A percentile compares a stretch with the other conserved stretches of the same genome.
phyloP scores from a whole-genome alignment of 2,113 vertebrate species.

The Pomatostomus ruficeps region DNA sequence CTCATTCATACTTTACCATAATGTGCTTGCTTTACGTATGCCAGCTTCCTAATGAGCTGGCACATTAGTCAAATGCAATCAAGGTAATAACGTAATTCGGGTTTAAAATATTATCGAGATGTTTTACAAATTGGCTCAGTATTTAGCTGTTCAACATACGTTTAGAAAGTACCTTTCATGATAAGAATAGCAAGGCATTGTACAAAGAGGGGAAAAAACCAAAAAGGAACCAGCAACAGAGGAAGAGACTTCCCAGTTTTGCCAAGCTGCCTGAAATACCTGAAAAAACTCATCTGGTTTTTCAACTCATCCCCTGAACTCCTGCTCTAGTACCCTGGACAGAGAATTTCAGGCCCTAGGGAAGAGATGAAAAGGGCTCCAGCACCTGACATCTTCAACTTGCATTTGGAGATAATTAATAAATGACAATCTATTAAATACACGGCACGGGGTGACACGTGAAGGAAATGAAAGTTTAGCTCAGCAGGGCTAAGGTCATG shows the following conservation, averaged over 20 bases:
- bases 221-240: not conserved
- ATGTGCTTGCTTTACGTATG: not conserved
- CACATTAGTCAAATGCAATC: slow-evolving; percentile 50
- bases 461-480: slow-evolving; percentile 16
- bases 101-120: slow-evolving; percentile 17
- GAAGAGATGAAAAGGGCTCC: not conserved
- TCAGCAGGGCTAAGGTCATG: not conserved
- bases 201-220: not conserved
- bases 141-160: slow-evolving; percentile 1
- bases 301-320: not conserved
- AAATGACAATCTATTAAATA: not conserved
- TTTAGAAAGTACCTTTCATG: not conserved
- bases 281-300: not conserved
- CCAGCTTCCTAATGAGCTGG: slow-evolving; percentile 30
- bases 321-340: not conserved
- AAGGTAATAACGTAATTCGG: slow-evolving; percentile 51
- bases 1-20: not conserved
- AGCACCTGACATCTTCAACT: not conserved
- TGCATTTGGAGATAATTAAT: slow-evolving; percentile 25
- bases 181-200: not conserved
- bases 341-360: not conserved
- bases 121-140: slow-evolving; percentile 19
- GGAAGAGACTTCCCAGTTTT: not conserved
- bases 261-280: not conserved
- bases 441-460: not conserved